A percentile compares a stretch with the other conserved stretches of the same genome.
These are phyloP conservation scores for Gobio gobio DNA, from an alignment of 2,113 vertebrate species.

Conservation along the genomic window DNA sequence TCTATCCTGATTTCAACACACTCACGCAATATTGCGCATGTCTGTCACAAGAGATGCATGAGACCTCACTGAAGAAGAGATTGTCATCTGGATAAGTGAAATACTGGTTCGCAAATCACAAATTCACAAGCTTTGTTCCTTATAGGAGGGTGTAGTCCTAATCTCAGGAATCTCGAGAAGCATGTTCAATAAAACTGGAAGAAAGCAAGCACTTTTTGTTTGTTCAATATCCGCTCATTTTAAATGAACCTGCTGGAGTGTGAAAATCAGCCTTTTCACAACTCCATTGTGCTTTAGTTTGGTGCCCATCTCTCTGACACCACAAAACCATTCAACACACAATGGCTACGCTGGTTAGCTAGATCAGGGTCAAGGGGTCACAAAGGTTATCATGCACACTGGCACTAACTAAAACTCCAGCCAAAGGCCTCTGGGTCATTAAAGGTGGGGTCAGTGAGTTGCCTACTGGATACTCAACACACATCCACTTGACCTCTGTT, in stretches of 20 bases:
- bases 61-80: neutral
- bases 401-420: slow-evolving; percentile 57
- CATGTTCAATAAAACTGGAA: neutral
- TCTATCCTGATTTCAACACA: neutral
- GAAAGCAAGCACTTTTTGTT: neutral
- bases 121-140: neutral
- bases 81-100: neutral
- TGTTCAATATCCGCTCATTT: neutral
- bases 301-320: neutral
- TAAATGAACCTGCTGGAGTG: slow-evolving; percentile 14
- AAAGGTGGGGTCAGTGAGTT: neutral
- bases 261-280: slow-evolving; percentile 13
- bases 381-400: slow-evolving; percentile 59
- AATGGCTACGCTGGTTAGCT: slow-evolving; percentile 5
- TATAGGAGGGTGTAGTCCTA: neutral
- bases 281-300: slow-evolving; percentile 11
- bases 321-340: slow-evolving; percentile 11
- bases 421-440: neutral
- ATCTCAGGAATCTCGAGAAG: neutral
- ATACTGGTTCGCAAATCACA: neutral
- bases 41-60: neutral
- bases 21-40: neutral
- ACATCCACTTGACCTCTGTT: slow-evolving; percentile 75
- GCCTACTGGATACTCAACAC: slow-evolving; percentile 51
- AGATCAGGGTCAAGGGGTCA: slow-evolving; percentile 50